Percentiles rank a stretch among this genome's conserved stretches.
Evolutionary conservation across 2,113 vertebrate species (phyloP).

Genomic region (Leuciscus idus): DNA sequence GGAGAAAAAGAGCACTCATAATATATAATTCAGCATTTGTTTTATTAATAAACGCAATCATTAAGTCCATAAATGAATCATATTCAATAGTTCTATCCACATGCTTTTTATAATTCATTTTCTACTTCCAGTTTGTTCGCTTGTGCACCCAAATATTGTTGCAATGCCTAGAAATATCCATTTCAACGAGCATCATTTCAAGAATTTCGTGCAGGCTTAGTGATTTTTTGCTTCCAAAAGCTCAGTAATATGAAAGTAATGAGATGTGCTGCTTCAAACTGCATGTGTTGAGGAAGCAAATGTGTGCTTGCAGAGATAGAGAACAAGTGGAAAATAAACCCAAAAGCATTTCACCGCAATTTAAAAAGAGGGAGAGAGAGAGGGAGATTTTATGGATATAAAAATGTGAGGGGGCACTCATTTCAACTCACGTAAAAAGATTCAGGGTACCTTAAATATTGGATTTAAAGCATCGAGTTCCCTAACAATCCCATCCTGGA

Average conservation of each 20-base stretch:
- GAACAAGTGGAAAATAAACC: slow-evolving; percentile 49
- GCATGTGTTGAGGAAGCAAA: slow-evolving; percentile 31
- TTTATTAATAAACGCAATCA: not conserved
- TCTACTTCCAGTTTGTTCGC: slow-evolving; percentile 1
- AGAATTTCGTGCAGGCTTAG: slow-evolving; percentile 48
- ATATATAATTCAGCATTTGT: not conserved
- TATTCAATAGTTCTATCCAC: slow-evolving; percentile 7
- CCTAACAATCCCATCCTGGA: slow-evolving; percentile 22
- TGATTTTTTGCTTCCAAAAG: slow-evolving; percentile 40
- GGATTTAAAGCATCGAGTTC: slow-evolving; percentile 29
- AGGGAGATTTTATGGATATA: slow-evolving; percentile 11
- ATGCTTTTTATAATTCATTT: slow-evolving; percentile 40
- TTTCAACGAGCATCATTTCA: slow-evolving; percentile 45
- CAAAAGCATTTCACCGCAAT: slow-evolving; percentile 29
- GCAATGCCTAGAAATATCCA: slow-evolving; percentile 25
- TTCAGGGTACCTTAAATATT: slow-evolving; percentile 34
- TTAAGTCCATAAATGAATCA: not conserved
- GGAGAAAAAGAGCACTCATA: not conserved
- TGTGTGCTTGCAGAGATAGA: slow-evolving; percentile 51
- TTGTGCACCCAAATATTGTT: slow-evolving; percentile 27
- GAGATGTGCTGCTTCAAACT: slow-evolving; percentile 49
- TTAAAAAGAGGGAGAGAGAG: slow-evolving; percentile 36
- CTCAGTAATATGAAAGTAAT: slow-evolving; percentile 46
- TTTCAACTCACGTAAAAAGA: slow-evolving; percentile 30
- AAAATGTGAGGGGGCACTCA: slow-evolving; percentile 12